A percentile compares a stretch with the other conserved stretches of the same genome.
Conservation (phyloP, 1,140 invertebrate genomes). For the Drosophila ohnishii region DNA sequence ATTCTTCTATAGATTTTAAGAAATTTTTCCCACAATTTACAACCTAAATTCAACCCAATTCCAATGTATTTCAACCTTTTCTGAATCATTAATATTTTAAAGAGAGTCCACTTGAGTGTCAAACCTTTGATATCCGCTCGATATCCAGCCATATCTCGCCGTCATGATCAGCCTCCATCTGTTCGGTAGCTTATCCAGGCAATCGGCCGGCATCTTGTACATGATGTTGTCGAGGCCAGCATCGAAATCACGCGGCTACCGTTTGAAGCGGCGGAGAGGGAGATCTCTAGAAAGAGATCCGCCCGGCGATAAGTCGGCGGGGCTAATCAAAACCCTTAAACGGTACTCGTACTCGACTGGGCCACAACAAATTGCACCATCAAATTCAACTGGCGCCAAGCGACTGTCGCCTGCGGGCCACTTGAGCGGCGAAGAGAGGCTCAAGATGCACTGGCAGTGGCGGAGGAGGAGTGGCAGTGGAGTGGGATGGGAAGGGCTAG, state of each 20-base stretch:
- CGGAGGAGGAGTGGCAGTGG: neutral
- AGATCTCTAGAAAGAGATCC: slow-evolving; percentile 57
- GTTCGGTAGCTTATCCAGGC: slow-evolving; percentile 56
- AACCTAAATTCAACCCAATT: neutral
- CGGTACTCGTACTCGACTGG: slow-evolving; percentile 49
- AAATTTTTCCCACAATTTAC: neutral
- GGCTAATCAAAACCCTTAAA: slow-evolving; percentile 74
- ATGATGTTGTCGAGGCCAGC: slow-evolving; percentile 13
- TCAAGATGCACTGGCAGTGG: slow-evolving; percentile 2
- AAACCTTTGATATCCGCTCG: slow-evolving; percentile 26
- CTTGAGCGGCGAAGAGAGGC: slow-evolving; percentile 48
- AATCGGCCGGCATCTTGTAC: slow-evolving; percentile 48
- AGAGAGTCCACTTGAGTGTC: slow-evolving; percentile 19
- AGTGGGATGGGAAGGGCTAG: slow-evolving; percentile 22
- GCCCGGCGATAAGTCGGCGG: slow-evolving; percentile 53
- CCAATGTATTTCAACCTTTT: slow-evolving; percentile 3
- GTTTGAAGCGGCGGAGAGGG: slow-evolving; percentile 15
- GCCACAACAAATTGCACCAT: slow-evolving; percentile 67
- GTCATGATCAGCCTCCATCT: slow-evolving; percentile 43
- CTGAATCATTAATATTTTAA: slow-evolving; percentile 8
- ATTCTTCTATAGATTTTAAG: neutral
- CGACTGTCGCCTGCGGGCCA: slow-evolving; percentile 63
- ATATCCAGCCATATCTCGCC: slow-evolving; percentile 16
- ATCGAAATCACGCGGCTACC: slow-evolving; percentile 43
- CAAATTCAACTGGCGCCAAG: slow-evolving; percentile 67